Base-by-base conservation (phyloP, 1,140 invertebrate genomes). In the Sinonovacula constricta region DNA sequence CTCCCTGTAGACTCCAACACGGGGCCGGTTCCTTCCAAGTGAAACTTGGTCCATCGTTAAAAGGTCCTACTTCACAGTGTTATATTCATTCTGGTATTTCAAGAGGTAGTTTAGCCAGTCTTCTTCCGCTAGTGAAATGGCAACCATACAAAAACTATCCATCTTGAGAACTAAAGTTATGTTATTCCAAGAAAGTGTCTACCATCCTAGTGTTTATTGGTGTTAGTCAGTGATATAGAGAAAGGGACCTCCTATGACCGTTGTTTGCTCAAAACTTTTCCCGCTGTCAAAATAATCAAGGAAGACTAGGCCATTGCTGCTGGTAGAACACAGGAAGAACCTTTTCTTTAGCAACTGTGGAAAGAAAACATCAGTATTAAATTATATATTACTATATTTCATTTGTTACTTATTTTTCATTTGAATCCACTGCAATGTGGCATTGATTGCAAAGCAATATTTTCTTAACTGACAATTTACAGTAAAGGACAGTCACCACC, bases 251-350 rank as follows among this genome's bases (percentile, higher is more conserved):
- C 88, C 97, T 96, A 3, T 96, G 95, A 30, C 91, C 90, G 28
- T 94, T 92, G 31, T 94, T 93, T 51, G 92, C 91, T 65, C 94
- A 92, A 89, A 94, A 98, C 90, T 98, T 98, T 90, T 97, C 97
- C 91, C 97, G 57, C 92, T 95, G 87, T 98, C 97, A 90, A 97
- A 97, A 91, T 98, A 98, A 91, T 98, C 96, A 66, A 98, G 91
- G 39, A 95, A 93, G 0, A 96, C 95, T 0, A 94, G 94, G 69
- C 92, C 93, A 49, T 94, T 94, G 5, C 93, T 83, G 39, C 86
- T 93, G 81, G 96, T 95, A 66, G 92, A 93, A 22, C 94, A 92
- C 51, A 98, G 91, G 10, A 98, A 95, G 89, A 98, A 98, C 87
- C 93, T 98, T 85, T 95, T 96, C 86, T 95, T 95, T 90, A 95